Percentiles rank a stretch among this genome's conserved stretches.
phyloP scores from a whole-genome alignment of 2,113 vertebrate species.

The Leucoraja erinaceus region DNA sequence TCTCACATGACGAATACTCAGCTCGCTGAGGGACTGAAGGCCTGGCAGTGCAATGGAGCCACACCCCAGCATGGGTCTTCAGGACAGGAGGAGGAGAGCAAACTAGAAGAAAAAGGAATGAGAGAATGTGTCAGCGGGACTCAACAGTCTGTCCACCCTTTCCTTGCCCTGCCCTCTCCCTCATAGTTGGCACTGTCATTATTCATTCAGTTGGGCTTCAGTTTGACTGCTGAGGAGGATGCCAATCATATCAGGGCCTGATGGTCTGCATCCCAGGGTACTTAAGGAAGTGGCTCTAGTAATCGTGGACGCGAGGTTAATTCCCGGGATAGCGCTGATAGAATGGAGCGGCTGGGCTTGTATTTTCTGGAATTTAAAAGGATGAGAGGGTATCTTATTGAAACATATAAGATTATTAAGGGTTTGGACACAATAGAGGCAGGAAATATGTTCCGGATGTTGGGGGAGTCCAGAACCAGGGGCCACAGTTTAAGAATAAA shows the following conservation, averaged over 20 bases:
- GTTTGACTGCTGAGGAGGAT: neutral
- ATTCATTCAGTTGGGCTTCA: neutral
- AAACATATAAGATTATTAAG: no score
- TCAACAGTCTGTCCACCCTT: neutral
- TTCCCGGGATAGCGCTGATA: no score
- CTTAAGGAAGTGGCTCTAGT: no score
- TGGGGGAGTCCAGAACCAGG: no score
- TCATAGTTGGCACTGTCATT: neutral
- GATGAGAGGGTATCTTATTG: no score
- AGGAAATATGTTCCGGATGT: no score
- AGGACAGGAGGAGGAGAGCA: slow-evolving; percentile 19
- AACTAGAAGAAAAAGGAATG: slow-evolving; percentile 25
- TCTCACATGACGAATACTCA: neutral
- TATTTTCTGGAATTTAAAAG: no score
- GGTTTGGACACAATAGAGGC: no score
- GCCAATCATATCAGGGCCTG: neutral
- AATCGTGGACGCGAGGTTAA: no score
- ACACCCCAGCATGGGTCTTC: slow-evolving; percentile 3
- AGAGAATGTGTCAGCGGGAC: neutral
- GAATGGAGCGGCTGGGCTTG: no score
- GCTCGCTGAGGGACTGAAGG: slow-evolving; percentile 14
- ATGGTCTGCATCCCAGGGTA: no score
- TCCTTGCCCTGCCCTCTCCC: neutral
- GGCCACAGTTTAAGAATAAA: no score
- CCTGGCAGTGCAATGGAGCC: slow-evolving; percentile 10